phyloP scores from a whole-genome alignment of 2,113 vertebrate species.

The Caretta caretta region DNA sequence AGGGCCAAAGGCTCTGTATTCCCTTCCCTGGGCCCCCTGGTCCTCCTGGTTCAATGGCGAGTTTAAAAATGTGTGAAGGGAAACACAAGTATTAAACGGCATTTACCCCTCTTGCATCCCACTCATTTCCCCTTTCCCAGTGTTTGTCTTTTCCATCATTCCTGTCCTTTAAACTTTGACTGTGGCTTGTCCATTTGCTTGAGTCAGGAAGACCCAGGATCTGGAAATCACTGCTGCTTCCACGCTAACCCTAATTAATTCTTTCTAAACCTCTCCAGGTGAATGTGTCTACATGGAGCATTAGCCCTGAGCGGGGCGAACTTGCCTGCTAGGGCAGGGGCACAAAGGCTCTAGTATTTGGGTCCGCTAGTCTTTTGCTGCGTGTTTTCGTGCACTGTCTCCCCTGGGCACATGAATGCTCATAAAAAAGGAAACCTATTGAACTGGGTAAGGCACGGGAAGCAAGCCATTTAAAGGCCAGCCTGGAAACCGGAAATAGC shows the following conservation, averaged over 20 bases:
- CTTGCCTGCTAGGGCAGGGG: not conserved
- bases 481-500: not conserved
- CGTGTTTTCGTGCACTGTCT: not conserved
- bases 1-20: not conserved
- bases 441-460: not conserved
- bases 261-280: not conserved
- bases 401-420: not conserved
- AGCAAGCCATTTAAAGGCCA: not conserved
- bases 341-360: not conserved
- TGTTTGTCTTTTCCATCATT: not conserved
- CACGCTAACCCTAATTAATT: not conserved
- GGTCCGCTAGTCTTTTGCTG: not conserved
- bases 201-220: fast-evolving
- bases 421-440: not conserved
- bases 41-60: not conserved
- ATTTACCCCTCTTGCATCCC: not conserved
- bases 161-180: not conserved
- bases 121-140: fast-evolving
- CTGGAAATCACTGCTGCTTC: not conserved
- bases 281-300: not conserved
- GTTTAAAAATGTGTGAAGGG: fast-evolving
- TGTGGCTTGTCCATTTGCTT: not conserved
- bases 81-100: fast-evolving
- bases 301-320: not conserved
- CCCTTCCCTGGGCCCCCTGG: not conserved